Base-by-base conservation (phyloP, 1,140 invertebrate genomes). In the Schlechtendalia chinensis region DNA sequence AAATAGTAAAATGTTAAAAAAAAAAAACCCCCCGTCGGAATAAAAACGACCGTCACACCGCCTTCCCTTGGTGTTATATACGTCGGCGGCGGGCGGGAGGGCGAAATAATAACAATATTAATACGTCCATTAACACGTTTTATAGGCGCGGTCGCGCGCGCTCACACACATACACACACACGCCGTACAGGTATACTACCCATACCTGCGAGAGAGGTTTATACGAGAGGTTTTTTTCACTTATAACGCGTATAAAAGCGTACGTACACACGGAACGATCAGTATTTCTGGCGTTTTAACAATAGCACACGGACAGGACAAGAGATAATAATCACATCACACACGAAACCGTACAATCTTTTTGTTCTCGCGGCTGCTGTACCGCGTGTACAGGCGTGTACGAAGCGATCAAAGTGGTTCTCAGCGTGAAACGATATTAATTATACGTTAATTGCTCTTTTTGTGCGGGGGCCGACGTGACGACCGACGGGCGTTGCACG, bases 81-180 rank as follows among this genome's bases (percentile, higher is more conserved):
- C 53, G 27, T 29, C 50, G 50, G 5, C n/a, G 11, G 29, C 17
- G 32, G 16, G 47, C 47, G 24, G 45, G 45, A 24, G n/a, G n/a
- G 22, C 19, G 29, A 32, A 77, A 77, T 77, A 77, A 77, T 77
- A 77, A 77, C 61, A 77, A 77, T 77, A 77, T 39, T 59, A 39
- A 77, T 77, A 77, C 32, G 47, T 77, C 74, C 74, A 77, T 77
- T 77, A 77, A 77, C 74, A 77, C 74, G 74, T 77, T 77, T 77
- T 77, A 77, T 45, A 61, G 74, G 74, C 74, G 74, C 74, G 74
- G 74, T 32, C 58, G 72, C 12, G 22, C n/a, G n/a, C n/a, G n/a
- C n/a, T n/a, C n/a, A n/a, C n/a, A n/a, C n/a, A n/a, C n/a, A n/a
- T n/a, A n/a, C n/a, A n/a, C n/a, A n/a, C n/a, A n/a, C n/a, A n/a